Evolutionary conservation across 1,140 invertebrate genomes (phyloP).

Genomic region (Ptiloglossa arizonensis): DNA sequence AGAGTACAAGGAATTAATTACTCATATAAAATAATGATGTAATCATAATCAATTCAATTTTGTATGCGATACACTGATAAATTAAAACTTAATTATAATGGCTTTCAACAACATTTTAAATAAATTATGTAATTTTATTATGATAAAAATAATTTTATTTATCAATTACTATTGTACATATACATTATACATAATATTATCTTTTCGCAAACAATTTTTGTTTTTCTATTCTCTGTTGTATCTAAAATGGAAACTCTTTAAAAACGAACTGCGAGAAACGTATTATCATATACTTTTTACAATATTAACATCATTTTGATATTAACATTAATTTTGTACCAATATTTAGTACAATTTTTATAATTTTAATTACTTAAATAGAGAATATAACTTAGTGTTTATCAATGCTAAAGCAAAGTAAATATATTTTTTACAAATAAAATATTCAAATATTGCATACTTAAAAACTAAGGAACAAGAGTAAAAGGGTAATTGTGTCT

Average conservation of each 20-base stretch:
- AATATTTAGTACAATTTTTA: background rate
- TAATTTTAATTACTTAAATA: too few species aligned
- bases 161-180: too few species aligned
- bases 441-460: slow-evolving; percentile 2
- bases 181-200: too few species aligned
- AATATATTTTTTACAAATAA: background rate
- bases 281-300: too few species aligned
- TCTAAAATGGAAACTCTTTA: too few species aligned
- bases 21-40: slow-evolving; percentile 3
- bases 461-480: background rate
- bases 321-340: too few species aligned
- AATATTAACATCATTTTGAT: too few species aligned
- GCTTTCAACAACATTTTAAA: background rate
- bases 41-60: background rate
- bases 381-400: too few species aligned
- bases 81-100: background rate
- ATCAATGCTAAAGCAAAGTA: background rate
- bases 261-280: too few species aligned
- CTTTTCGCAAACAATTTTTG: too few species aligned
- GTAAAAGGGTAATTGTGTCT: slow-evolving; percentile 30
- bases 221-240: too few species aligned
- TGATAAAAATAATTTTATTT: too few species aligned
- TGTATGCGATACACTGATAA: background rate
- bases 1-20: slow-evolving; percentile 76
- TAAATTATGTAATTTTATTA: background rate